Evolutionary conservation across 2,113 vertebrate genomes (phyloP).

Genomic region (Coreoperca whiteheadi): DNA sequence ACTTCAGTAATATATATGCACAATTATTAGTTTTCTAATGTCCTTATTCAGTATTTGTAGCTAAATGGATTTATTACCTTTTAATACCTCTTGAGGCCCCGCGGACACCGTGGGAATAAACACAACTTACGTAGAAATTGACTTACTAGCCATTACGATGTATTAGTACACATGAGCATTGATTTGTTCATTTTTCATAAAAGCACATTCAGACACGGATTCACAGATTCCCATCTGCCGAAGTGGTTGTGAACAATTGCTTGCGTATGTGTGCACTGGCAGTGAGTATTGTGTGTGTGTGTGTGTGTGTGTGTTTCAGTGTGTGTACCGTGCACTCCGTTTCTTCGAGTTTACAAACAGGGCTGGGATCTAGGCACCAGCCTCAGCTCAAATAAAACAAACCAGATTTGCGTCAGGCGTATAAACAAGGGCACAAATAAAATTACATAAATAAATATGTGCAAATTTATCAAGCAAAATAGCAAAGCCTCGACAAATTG

Average conservation of each 20-base stretch:
- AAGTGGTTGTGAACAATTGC: conserved; percentile 31
- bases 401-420: conserved; percentile 31
- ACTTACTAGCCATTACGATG: too few species aligned
- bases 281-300: neutral
- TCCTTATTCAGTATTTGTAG: too few species aligned
- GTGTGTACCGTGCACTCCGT: neutral
- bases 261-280: conserved; percentile 2
- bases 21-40: neutral
- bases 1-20: neutral
- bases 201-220: neutral
- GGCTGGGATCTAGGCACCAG: conserved; percentile 52
- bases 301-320: neutral
- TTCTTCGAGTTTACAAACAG: conserved; percentile 50
- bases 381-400: conserved; percentile 53
- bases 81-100: too few species aligned
- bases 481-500: conserved; percentile 37
- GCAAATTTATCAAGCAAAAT: conserved; percentile 38
- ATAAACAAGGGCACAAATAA: conserved; percentile 44
- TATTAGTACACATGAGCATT: neutral
- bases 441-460: conserved; percentile 55
- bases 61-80: too few species aligned
- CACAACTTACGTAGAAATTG: too few species aligned
- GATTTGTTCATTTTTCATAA: neutral
- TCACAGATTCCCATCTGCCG: neutral
- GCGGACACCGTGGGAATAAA: too few species aligned